These are phyloP conservation scores for Erpobdella octoculata DNA, from an alignment of 2,888 invertebrate species.

Conservation along the genomic window DNA sequence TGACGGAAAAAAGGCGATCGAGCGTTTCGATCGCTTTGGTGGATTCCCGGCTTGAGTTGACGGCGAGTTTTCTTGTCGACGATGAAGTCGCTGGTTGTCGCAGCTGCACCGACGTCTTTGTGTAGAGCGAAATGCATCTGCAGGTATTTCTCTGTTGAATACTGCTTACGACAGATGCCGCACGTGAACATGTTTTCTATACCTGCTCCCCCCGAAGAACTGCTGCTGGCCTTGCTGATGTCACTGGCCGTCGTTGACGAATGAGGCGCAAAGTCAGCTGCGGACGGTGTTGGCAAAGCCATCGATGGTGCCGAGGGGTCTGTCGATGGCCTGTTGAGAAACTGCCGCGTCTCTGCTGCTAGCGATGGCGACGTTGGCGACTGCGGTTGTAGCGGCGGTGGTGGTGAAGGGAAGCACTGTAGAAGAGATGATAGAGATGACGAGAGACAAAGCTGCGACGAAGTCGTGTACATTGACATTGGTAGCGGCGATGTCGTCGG, in stretches of 20 bases:
- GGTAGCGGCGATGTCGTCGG: neutral
- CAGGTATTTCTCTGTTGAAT: slow-evolving; percentile 37
- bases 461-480: neutral
- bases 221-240: neutral
- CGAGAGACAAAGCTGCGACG: too few relatives aligned
- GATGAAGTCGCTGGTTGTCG: neutral
- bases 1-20: neutral
- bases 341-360: neutral
- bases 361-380: neutral
- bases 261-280: neutral
- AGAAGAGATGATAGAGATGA: neutral
- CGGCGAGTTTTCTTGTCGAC: too few relatives aligned
- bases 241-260: neutral
- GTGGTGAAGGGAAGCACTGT: neutral
- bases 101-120: slow-evolving; percentile 15
- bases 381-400: neutral
- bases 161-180: slow-evolving; percentile 33
- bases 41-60: neutral
- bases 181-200: slow-evolving; percentile 22
- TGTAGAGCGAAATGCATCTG: slow-evolving; percentile 36
- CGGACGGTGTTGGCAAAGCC: neutral
- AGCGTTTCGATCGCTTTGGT: neutral
- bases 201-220: neutral
- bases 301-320: neutral
- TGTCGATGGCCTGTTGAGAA: too few relatives aligned